These are phyloP conservation scores for Sebastiscus tertius DNA, from an alignment of 2,797 vertebrate genomes.

Conservation along the genomic window DNA sequence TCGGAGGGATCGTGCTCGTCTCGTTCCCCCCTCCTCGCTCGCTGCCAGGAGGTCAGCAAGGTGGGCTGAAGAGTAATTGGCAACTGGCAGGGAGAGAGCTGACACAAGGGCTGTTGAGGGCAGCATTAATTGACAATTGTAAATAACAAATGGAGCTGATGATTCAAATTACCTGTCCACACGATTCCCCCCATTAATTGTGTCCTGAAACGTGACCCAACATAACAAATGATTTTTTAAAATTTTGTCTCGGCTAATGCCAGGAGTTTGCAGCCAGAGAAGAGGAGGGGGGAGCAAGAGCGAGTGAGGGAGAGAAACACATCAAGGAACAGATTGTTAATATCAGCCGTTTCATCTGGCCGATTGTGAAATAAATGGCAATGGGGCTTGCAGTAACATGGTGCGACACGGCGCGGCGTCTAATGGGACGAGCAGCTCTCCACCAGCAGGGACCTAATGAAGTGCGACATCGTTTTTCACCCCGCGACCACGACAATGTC, in stretches of 20 bases:
- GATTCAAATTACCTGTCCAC: conserved; percentile 83
- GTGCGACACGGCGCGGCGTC: conserved; percentile 75
- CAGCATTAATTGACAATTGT: conserved; percentile 85
- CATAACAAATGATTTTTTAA: conserved; percentile 77
- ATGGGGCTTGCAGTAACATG: conserved; percentile 88
- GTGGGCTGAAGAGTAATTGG: conserved; percentile 87
- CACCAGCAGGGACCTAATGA: conserved; percentile 85
- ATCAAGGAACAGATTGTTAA: conserved; percentile 89
- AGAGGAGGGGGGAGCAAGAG: background rate
- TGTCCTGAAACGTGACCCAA: conserved; percentile 80
- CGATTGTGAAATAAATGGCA: conserved; percentile 89
- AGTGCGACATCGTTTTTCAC: conserved; percentile 87
- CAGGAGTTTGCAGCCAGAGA: conserved; percentile 44
- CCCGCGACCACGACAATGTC: conserved; percentile 80
- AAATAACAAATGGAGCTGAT: conserved; percentile 86
- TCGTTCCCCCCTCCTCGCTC: conserved; percentile 59
- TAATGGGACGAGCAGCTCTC: conserved; percentile 87
- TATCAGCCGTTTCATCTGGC: conserved; percentile 88
- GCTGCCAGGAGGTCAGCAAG: conserved; percentile 83
- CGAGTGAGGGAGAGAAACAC: conserved; percentile 74
- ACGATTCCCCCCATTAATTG: conserved; percentile 83
- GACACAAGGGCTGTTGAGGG: conserved; percentile 73
- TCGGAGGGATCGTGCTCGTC: conserved; percentile 75
- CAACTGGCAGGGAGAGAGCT: conserved; percentile 74
- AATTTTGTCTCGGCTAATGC: conserved; percentile 53